phyloP scores from a whole-genome alignment of 2,888 invertebrate genomes.

The Tricholauxania praeusta region DNA sequence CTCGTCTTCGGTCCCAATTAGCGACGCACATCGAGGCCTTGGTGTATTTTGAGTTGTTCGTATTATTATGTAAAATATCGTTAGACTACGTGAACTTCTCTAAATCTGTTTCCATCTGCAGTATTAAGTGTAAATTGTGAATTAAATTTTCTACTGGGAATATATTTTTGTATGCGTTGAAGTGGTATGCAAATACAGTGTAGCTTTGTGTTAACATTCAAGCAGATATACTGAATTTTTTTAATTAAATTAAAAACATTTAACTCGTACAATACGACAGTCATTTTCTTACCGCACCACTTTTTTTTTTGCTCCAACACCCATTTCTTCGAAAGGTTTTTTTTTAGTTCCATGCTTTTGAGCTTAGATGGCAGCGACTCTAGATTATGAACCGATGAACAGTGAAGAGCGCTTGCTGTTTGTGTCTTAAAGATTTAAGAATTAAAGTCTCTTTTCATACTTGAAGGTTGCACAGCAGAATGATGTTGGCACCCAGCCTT shows the following conservation, averaged over 20 bases:
- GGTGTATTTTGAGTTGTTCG: no score
- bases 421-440: not conserved
- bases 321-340: no score
- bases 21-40: no score
- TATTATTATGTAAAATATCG: no score
- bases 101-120: no score
- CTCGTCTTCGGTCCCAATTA: no score
- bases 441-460: not conserved
- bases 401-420: slow-evolving; percentile 2
- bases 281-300: not conserved
- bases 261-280: slow-evolving; percentile 3
- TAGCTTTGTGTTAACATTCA: not conserved
- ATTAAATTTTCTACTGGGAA: no score
- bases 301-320: no score
- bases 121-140: no score
- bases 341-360: no score
- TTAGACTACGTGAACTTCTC: no score
- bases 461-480: not conserved
- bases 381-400: slow-evolving; percentile 6
- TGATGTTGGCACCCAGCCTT: no score
- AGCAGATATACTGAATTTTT: not conserved
- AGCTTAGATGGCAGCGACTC: not conserved
- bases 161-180: not conserved
- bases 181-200: slow-evolving; percentile 1
- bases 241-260: slow-evolving; percentile 24